Evolutionary conservation across 1,140 invertebrate species (phyloP).

Genomic region (Drosophila repleta): DNA sequence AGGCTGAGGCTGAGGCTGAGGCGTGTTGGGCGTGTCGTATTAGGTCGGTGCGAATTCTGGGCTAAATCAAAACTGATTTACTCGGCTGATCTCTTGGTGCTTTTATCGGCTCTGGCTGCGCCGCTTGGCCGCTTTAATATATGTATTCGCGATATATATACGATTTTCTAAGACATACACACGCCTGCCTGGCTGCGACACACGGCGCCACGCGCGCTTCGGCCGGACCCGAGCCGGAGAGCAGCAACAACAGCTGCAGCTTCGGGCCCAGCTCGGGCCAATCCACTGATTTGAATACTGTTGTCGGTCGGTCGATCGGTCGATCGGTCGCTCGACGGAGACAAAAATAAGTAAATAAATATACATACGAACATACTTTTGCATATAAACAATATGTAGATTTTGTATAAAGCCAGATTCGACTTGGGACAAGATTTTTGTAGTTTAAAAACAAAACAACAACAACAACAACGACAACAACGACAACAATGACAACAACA

Average conservation of each 20-base stretch:
- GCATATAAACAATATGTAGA: conserved; percentile 36
- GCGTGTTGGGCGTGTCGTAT: background rate
- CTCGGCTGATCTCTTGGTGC: conserved; percentile 66
- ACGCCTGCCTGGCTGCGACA: too few species aligned
- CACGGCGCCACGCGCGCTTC: conserved; percentile 24
- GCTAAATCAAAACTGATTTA: conserved; percentile 73
- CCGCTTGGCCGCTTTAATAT: conserved; percentile 46
- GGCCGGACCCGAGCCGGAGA: conserved; percentile 18
- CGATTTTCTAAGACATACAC: conserved; percentile 26
- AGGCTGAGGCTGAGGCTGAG: background rate
- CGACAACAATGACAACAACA: conserved; percentile 53
- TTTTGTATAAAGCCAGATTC: conserved; percentile 22
- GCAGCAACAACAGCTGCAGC: conserved; percentile 29
- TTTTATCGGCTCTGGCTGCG: conserved; percentile 71
- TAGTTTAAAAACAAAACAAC: conserved; percentile 60
- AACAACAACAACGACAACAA: conserved; percentile 42
- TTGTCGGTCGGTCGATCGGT: background rate
- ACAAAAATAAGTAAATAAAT: conserved; percentile 19
- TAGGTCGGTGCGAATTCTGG: conserved; percentile 65
- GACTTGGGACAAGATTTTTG: conserved; percentile 64
- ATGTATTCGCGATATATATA: conserved; percentile 45
- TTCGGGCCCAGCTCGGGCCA: conserved; percentile 30
- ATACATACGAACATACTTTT: conserved; percentile 11
- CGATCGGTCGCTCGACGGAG: background rate
- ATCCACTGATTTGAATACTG: conserved; percentile 42